Evolutionary conservation across 2,797 vertebrate species (phyloP).

Genomic region (Selene dorsalis): DNA sequence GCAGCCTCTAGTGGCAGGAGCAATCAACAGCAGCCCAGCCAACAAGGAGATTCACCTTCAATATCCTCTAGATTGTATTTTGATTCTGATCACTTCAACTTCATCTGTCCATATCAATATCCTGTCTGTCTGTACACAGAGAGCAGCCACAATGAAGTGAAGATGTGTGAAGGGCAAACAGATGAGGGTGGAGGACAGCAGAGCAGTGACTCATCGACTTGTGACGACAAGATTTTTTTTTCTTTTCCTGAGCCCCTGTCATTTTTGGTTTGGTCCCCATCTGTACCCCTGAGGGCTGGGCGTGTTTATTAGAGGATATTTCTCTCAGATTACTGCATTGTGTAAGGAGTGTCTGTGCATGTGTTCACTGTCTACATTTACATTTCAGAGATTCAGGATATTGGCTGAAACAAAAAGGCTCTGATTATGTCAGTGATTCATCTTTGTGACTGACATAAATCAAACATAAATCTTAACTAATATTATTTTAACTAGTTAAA

Average conservation of each 20-base stretch:
- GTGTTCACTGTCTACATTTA: conserved; percentile 30
- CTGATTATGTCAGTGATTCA: background rate
- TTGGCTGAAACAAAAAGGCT: conserved; percentile 6
- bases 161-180: conserved; percentile 50
- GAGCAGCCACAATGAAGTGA: conserved; percentile 78
- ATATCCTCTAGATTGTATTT: conserved; percentile 14
- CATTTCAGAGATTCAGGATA: conserved; percentile 5
- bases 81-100: conserved; percentile 34
- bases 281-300: conserved; percentile 31
- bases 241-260: conserved; percentile 17
- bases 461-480: background rate
- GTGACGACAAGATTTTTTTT: conserved; percentile 54
- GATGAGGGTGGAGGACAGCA: conserved; percentile 41
- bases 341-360: conserved; percentile 40
- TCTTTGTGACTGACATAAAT: conserved; percentile 6
- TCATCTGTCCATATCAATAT: conserved; percentile 1
- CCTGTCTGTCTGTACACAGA: conserved; percentile 63
- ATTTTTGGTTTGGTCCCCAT: conserved; percentile 56
- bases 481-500: background rate
- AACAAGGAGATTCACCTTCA: conserved; percentile 2
- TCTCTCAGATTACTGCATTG: conserved; percentile 31
- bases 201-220: conserved; percentile 73
- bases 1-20: conserved; percentile 67
- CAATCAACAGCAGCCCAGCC: background rate
- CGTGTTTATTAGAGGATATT: conserved; percentile 37